These are phyloP conservation scores for Tragelaphus imberbis DNA, from an alignment of 2,113 vertebrate genomes.

Conservation along the genomic window DNA sequence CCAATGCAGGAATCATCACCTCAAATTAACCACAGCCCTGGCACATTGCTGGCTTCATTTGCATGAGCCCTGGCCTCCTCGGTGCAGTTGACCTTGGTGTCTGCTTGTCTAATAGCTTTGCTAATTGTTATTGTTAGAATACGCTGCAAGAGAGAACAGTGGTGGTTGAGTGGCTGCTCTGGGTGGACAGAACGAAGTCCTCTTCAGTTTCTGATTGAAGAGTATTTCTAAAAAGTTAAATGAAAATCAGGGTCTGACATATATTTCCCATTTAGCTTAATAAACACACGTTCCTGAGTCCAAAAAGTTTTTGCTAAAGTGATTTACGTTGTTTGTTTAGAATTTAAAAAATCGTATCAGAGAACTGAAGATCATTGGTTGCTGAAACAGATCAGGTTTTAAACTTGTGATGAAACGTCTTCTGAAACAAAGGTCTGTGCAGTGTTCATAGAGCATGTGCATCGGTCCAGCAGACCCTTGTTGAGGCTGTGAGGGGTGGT, in stretches of 20 bases:
- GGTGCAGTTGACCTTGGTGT: neutral
- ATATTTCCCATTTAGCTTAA: neutral
- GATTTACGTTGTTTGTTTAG: neutral
- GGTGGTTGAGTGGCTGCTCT: neutral
- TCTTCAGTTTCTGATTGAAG: neutral
- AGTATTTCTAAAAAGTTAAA: neutral
- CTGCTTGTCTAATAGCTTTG: neutral
- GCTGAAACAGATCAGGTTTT: neutral
- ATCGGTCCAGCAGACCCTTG: fast-evolving
- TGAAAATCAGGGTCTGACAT: neutral
- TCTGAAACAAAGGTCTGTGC: fast-evolving
- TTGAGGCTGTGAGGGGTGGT: no score
- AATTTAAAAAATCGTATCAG: neutral
- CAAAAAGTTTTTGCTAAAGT: neutral
- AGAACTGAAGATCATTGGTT: neutral
- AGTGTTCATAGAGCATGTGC: neutral
- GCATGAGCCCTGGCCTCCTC: neutral
- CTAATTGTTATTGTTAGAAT: neutral
- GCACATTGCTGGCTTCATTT: neutral
- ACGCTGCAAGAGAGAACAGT: neutral
- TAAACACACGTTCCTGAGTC: neutral
- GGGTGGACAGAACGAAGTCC: neutral
- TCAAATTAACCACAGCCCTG: neutral
- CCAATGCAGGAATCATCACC: neutral
- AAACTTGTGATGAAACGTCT: neutral